Conservation (phyloP, 2,888 invertebrate species). For the Agrenia bidenticulata region DNA sequence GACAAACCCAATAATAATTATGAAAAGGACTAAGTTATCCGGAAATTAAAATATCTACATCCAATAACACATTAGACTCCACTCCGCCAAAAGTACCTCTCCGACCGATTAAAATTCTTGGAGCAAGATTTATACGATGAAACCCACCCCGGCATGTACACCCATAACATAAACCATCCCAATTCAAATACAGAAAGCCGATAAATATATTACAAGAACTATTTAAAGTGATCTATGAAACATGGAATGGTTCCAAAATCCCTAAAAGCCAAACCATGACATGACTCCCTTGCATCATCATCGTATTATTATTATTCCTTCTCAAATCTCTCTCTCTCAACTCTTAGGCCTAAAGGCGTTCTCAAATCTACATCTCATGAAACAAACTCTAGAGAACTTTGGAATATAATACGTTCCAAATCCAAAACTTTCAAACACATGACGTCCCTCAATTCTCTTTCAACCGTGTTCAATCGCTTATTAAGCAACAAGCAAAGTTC, state of each 20-base stretch:
- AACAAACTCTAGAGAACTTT: too few species aligned
- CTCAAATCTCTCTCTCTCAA: background rate
- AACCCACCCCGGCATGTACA: background rate
- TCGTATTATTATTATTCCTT: background rate
- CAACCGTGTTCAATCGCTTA: too few species aligned
- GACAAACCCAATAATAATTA: conserved; percentile 7
- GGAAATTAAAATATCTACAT: conserved; percentile 16
- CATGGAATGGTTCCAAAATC: conserved; percentile 11
- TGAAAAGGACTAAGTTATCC: conserved; percentile 3
- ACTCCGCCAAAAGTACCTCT: conserved; percentile 10
- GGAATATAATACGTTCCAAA: too few species aligned
- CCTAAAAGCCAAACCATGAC: conserved; percentile 6
- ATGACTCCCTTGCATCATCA: conserved; percentile 3
- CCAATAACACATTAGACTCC: background rate
- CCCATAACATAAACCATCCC: conserved; percentile 8
- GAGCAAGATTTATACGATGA: conserved; percentile 28
- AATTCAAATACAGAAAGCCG: conserved; percentile 14
- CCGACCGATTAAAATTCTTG: conserved; percentile 49
- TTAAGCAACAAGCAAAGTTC: too few species aligned
- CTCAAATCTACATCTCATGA: background rate
- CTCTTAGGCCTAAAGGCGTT: background rate
- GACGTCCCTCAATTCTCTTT: too few species aligned
- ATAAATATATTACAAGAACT: conserved; percentile 13
- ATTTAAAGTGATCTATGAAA: conserved; percentile 18
- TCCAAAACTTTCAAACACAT: background rate